Base-by-base conservation (phyloP, 2,797 vertebrate species). In the Garrulus glandarius region DNA sequence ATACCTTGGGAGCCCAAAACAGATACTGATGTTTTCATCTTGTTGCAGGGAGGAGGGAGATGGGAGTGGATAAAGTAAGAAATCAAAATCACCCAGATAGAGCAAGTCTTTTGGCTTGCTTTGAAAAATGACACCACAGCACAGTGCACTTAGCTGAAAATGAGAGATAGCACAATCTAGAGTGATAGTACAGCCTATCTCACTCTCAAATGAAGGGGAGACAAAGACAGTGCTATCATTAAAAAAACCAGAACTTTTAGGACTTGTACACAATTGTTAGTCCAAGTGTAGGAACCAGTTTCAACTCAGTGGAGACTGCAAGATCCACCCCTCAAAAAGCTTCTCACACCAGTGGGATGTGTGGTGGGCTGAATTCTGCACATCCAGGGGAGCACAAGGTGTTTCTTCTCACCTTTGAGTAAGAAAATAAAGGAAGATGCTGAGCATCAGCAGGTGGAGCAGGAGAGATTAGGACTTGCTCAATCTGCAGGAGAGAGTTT, bases 11-110 rank as follows among this genome's bases (percentile, higher is more conserved):
- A 94, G 78, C 59, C 61, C 86, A 72, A 91, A 96, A 84, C 70
- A 89, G 94, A 89, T 91, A 95, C 57, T 94, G 93, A 95, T 95
- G 83, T 86, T 94, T 97, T 97, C 72, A 87, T 96, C 79, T 95
- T 39, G 39, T 84, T 94, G 64, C 77, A 83, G 85, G 85, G 92
- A 85, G 70, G 92, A 89, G 61, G 60, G 46, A 91, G 94, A 77
- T 83, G 71, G 92, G 85, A 93, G 82, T 59, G 72, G 90, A 76
- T 67, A 50, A 89, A 86, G 77, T 59, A 76, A 96, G 89, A 95
- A 95, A 95, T 95, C 88, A 96, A 74, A 95, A 91, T 92, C 3
- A 1, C 10, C 26, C 61, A 91, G 87, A 94, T 63, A 88, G 83
- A 91, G 81, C 63, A 69, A 94, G 87, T 71, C 79, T 91, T 91